Evolutionary conservation across 1,140 invertebrate species (phyloP), one percentile per base, ranked within the genome.

Genomic region (Lepidurus apus): DNA sequence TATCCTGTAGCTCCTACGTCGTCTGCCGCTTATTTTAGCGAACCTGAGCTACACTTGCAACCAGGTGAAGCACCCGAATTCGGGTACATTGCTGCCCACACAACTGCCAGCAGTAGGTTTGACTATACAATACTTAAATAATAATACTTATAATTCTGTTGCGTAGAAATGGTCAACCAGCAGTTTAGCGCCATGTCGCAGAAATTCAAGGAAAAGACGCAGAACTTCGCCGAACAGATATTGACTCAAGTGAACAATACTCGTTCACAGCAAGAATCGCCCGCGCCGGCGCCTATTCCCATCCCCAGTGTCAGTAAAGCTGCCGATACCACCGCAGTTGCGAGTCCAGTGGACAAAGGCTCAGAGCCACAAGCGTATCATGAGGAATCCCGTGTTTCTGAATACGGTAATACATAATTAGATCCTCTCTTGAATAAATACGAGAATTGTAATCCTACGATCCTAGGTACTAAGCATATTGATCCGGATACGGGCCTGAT

Each of bases 401-500:
- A 92, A 86, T 90, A 91, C 83, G 91, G 91, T 92, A 87, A 89
- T 86, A 79, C 47, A 24, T 24, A 43, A 7, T 10, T 26, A 73
- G 45, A n/a, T 79, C 74, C 75, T 34, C 34, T 4, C 34, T 34
- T 34, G 34, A 34, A 34, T 34, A 3, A 34, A 34, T 34, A 34
- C 34, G 34, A 34, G 34, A 34, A 79, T 42, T 17, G 77, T 42
- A 42, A 26, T 74, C 65, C 2, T 75, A 10, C 13, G 42, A 24
- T 80, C 81, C n/a, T 82, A 92, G 91, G 91, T 83, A 91, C 91
- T 80, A 92, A 92, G 85, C 91, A 91, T 83, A 89, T 91, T 81
- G 91, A 93, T 85, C 91, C 90, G 80, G 90, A 92, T 81, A 91
- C 91, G 42, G 91, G 91, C 80, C 86, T 93, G 43, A 92, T 93